Percentiles rank a stretch among this genome's conserved stretches.
These are phyloP conservation scores for Leptinotarsa lineolata DNA, from an alignment of 1,140 invertebrate species.

Conservation along the genomic window DNA sequence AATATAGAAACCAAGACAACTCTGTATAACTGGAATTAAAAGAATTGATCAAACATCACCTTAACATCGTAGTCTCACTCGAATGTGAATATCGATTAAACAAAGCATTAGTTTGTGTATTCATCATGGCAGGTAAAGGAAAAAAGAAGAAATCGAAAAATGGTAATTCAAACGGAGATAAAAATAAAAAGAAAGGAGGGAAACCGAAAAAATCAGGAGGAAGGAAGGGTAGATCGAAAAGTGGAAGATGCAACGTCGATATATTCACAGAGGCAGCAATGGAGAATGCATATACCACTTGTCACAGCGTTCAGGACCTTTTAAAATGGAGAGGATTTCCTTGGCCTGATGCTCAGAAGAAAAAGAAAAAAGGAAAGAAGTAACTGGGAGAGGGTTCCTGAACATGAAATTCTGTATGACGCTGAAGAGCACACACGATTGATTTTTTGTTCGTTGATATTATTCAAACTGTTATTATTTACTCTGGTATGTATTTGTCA, in stretches of 20 bases:
- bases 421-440: no score
- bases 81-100: not conserved
- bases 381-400: conserved; percentile 31
- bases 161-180: conserved; percentile 62
- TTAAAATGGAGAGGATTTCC: conserved; percentile 77
- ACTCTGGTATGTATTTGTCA: no score
- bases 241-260: conserved; percentile 70
- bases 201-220: conserved; percentile 60
- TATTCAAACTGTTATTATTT: no score
- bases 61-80: no score
- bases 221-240: conserved; percentile 64
- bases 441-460: no score
- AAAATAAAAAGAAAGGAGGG: conserved; percentile 58
- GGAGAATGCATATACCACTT: conserved; percentile 86
- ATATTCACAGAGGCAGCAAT: conserved; percentile 83
- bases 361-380: conserved; percentile 76
- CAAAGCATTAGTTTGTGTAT: not conserved
- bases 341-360: conserved; percentile 80
- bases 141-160: conserved; percentile 57
- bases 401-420: no score
- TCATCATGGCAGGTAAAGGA: conserved; percentile 31
- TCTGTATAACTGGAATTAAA: no score
- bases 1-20: no score
- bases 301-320: conserved; percentile 85
- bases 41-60: no score